A percentile compares a stretch with the other conserved stretches of the same genome.
Conservation (phyloP, 2,888 invertebrate species). For the Parasteatoda lunata region DNA sequence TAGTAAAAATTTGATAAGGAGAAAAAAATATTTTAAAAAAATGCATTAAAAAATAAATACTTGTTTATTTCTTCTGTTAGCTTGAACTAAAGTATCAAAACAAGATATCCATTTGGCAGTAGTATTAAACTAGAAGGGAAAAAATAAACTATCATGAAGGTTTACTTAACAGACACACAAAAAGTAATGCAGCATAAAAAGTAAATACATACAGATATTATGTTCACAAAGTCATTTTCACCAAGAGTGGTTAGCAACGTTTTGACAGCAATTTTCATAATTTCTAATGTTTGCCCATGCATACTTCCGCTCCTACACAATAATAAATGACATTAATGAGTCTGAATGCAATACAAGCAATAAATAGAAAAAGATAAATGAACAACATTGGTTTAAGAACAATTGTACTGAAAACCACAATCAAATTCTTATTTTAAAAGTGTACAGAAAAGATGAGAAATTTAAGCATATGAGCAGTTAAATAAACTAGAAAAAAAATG, state of each 20-base stretch:
- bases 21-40: too few species aligned
- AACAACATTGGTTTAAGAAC: too few species aligned
- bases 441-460: too few species aligned
- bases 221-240: slow-evolving; percentile 77
- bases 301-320: slow-evolving; percentile 76
- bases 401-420: too few species aligned
- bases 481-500: too few species aligned
- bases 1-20: too few species aligned
- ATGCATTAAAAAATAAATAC: slow-evolving; percentile 58
- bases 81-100: slow-evolving; percentile 75
- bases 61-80: slow-evolving; percentile 76
- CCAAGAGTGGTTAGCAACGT: slow-evolving; percentile 76
- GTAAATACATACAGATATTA: slow-evolving; percentile 73
- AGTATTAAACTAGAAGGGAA: slow-evolving; percentile 73
- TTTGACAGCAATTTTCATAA: slow-evolving; percentile 77
- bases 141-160: neutral
- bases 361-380: neutral
- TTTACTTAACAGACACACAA: too few species aligned
- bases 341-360: too few species aligned
- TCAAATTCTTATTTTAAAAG: too few species aligned
- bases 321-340: neutral
- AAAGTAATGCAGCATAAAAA: neutral
- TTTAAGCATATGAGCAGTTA: too few species aligned
- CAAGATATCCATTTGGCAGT: slow-evolving; percentile 74
- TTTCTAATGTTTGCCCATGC: slow-evolving; percentile 76